Evolutionary conservation across 2,113 vertebrate genomes (phyloP), one percentile per base, ranked within the genome.

Genomic region (Fregetta grallaria): DNA sequence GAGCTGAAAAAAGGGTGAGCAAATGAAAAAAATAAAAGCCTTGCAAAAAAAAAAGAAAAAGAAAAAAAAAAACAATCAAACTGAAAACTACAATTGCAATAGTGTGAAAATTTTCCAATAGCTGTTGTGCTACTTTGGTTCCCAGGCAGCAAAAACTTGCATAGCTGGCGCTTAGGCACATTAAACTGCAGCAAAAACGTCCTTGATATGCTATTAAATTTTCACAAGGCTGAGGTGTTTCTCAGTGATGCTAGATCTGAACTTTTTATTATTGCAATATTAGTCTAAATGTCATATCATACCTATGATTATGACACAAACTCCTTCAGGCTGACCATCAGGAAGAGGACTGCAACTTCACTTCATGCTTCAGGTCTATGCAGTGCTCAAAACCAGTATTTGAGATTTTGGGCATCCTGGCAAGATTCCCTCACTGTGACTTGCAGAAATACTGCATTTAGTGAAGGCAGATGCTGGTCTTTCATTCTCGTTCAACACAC

Each of bases 361-460:
- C 30, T 50, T 55, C 3, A 1, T 20, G 47, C 73, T 72, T 71
- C 86, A 74, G 47, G 25, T 44, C 44, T 75, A 1, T 2, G 34
- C 27, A 61, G 44, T 18, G 36, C 59, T 77, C 72, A 47, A 76
- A 94, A 59, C 1, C 18, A 38, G 15, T 7, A 11, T n/a, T 34
- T 34, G 55, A 88, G 45, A 74, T 86, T 86, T 80, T 18, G 79
- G 76, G 80, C 76, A 84, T 61, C 56, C 83, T 97, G 95, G 79
- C 68, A 86, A 49, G 34, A 32, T 56, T 88, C 72, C 76, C 53
- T 59, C 52, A 9, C 52, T 23, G 45, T 92, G 92, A 94, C 88
- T 94, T 94, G 80, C 76, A 94, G 77, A 91, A 91, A 94, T 50
- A 15, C 42, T 66, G 52, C 73, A 21, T 65, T 77, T 42, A 65